Evolutionary conservation across 30 jellyfish, hydroid and myxozoan genomes (phyloP), one percentile per base, ranked within the genome.

Genomic region (Thelohanellus kitauei): DNA sequence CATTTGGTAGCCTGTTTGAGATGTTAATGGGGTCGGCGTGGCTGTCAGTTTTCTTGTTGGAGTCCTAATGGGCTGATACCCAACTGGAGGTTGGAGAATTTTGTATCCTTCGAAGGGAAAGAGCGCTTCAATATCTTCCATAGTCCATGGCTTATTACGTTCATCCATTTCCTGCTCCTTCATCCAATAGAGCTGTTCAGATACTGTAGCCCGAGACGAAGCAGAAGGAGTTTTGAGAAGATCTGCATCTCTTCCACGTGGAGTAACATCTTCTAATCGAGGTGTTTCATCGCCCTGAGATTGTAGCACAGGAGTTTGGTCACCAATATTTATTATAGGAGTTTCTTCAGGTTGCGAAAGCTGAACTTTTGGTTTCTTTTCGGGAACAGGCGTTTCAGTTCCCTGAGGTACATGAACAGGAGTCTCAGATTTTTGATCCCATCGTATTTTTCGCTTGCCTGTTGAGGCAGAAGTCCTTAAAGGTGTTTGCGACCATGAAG

Each of bases 21-120:
- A 65, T 4, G 59, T 38, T 3, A 82, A 56, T 9, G 99, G 99
- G 2, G 99, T 82, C 8, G 99, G 99, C 0, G 99, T 65, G 3
- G 99, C 90, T 2, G 90, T 65, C 5, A 80, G 83, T 41, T 63
- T 80, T n/a, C 97, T 75, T 32, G 97, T 89, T 1, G 97, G 97
- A 14, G 97, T 80, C 20, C 97, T 48, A 21, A 80, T 80, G 12
- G 97, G 97, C 46, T 80, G 97, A 45, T 80, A 80, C 21, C 65
- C 44, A 0, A 87, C 89, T 11, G 97, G 97, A 4, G 97, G 97
- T 57, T 62, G 97, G 27, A 80, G 44, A 33, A 80, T 41, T 87
- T 80, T 80, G 53, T 80, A 80, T 35, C 97, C 97, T 0, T 80
- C 97, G 40, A 80, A 80, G 14, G 97, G 97, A 63, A 80, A 66